These are phyloP conservation scores for Poeciliopsis presidionis DNA, from an alignment of 2,797 vertebrate species.

Conservation along the genomic window DNA sequence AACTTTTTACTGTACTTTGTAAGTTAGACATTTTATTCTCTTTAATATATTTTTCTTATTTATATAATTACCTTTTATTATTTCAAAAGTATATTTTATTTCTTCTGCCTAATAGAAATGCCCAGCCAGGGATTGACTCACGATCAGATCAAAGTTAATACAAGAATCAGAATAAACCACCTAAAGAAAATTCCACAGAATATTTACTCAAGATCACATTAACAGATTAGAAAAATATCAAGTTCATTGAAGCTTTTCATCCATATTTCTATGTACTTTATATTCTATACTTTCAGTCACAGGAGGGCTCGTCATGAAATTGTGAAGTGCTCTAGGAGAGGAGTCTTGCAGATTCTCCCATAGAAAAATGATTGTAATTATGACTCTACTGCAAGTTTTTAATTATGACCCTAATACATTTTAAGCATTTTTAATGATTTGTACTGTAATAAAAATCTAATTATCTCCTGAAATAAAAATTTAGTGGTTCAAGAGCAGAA, in stretches of 20 bases:
- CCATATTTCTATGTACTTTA: background rate
- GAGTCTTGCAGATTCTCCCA: background rate
- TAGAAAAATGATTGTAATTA: background rate
- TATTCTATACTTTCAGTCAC: background rate
- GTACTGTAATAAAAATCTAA: constrained; percentile 6
- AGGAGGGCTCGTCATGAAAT: background rate
- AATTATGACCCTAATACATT: too few species aligned
- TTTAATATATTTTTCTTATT: too few species aligned
- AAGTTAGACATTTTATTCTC: too few species aligned
- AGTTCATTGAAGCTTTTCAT: background rate
- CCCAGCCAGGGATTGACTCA: background rate
- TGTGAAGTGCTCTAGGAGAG: background rate
- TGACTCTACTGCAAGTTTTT: background rate
- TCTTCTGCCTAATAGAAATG: too few species aligned
- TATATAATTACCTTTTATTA: too few species aligned
- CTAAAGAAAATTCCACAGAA: background rate
- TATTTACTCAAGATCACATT: background rate
- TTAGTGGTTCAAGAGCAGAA: background rate
- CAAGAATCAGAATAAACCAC: background rate
- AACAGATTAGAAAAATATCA: background rate
- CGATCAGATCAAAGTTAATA: background rate
- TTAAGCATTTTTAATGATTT: background rate
- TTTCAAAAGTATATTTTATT: too few species aligned
- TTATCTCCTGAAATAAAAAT: background rate
- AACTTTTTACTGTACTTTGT: too few species aligned